These are phyloP conservation scores for Rhingia rostrata DNA, from an alignment of 2,888 invertebrate genomes.

Conservation along the genomic window DNA sequence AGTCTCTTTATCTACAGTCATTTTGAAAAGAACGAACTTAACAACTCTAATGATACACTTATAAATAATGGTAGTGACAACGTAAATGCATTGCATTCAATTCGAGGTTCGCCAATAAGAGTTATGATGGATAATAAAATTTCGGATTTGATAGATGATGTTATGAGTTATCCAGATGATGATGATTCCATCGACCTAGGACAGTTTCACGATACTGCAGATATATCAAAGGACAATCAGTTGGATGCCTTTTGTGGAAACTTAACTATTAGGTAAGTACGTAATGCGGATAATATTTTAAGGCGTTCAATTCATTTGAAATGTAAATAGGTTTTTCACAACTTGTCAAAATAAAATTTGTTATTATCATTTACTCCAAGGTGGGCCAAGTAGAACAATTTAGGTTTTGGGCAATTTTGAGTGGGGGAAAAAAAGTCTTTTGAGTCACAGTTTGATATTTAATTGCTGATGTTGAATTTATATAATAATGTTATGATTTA, in stretches of 20 bases:
- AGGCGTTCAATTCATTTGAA: neutral
- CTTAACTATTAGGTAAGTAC: slow-evolving; percentile 82
- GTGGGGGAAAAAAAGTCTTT: too few relatives aligned
- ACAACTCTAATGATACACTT: slow-evolving; percentile 1
- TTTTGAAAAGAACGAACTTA: slow-evolving; percentile 39
- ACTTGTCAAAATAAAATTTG: neutral
- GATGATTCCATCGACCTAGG: slow-evolving; percentile 43
- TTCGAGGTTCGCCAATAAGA: slow-evolving; percentile 34
- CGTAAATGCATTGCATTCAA: slow-evolving; percentile 2
- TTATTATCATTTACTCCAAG: too few relatives aligned
- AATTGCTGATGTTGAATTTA: too few relatives aligned
- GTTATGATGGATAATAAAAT: slow-evolving; percentile 6
- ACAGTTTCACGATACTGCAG: slow-evolving; percentile 82
- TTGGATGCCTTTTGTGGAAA: slow-evolving; percentile 85
- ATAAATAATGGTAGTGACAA: slow-evolving; percentile 4
- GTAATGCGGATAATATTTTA: neutral
- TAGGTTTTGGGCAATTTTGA: too few relatives aligned
- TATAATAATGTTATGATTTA: too few relatives aligned
- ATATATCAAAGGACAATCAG: slow-evolving; percentile 83
- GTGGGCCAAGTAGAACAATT: too few relatives aligned
- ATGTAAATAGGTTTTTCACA: neutral
- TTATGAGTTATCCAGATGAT: slow-evolving; percentile 24
- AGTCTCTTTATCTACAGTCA: slow-evolving; percentile 22
- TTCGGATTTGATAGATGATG: slow-evolving; percentile 13
- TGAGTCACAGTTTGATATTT: too few relatives aligned